Evolutionary conservation across 2,888 invertebrate species (phyloP).

Genomic region (Agonopterix subpropinquella): DNA sequence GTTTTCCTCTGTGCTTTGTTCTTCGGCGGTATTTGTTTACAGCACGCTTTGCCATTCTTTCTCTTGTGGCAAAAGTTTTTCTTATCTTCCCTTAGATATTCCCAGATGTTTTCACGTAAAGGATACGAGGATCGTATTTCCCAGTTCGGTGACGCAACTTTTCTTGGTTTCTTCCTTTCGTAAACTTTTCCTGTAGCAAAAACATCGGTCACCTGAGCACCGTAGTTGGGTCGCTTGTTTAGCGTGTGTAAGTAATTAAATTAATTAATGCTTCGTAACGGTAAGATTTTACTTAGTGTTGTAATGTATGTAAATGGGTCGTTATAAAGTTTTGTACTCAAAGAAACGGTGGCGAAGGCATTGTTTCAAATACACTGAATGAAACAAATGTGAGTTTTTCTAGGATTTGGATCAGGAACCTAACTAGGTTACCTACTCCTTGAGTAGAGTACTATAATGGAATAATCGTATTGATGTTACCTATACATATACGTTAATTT

Average conservation of each 20-base stretch:
- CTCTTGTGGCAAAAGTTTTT: slow-evolving; percentile 14
- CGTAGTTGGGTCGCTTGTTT: slow-evolving; percentile 29
- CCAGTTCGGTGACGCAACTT: slow-evolving; percentile 32
- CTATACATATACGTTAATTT: too few species aligned
- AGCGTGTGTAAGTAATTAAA: slow-evolving; percentile 31
- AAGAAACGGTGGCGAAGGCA: too few species aligned
- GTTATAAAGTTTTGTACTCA: too few species aligned
- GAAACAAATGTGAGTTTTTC: too few species aligned
- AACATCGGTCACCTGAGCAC: slow-evolving; percentile 33
- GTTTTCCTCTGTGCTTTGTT: slow-evolving; percentile 26
- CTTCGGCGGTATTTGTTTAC: slow-evolving; percentile 30
- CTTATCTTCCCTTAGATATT: slow-evolving; percentile 45
- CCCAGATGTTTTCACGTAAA: slow-evolving; percentile 52
- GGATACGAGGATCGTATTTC: slow-evolving; percentile 51
- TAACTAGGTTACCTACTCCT: too few species aligned
- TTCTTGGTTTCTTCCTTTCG: slow-evolving; percentile 40
- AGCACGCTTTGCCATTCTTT: slow-evolving; percentile 28
- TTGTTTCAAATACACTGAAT: too few species aligned
- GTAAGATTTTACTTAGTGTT: too few species aligned
- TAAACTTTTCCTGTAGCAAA: slow-evolving; percentile 45
- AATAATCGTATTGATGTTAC: too few species aligned
- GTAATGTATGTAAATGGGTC: too few species aligned
- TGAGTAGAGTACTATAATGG: too few species aligned
- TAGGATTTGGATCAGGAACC: too few species aligned
- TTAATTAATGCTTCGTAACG: slow-evolving; percentile 26